Evolutionary conservation across 2,888 invertebrate species (phyloP).

Genomic region (Dryobota labecula): DNA sequence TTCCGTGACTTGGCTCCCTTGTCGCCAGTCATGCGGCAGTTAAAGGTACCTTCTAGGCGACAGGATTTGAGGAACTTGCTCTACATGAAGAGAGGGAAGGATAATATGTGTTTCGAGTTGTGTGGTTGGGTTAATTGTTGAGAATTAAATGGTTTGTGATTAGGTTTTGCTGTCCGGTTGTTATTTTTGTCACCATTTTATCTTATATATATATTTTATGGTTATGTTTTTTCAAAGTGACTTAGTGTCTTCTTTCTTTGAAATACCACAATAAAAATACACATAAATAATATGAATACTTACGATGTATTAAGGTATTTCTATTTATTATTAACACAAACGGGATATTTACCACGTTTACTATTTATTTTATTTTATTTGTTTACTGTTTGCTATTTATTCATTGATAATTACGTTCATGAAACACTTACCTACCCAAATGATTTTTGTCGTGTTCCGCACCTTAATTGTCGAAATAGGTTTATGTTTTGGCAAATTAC

Average conservation of each 20-base stretch:
- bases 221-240: not conserved
- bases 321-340: no score
- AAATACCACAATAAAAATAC: no score
- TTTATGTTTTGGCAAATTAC: not conserved
- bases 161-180: not conserved
- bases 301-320: no score
- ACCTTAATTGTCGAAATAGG: not conserved
- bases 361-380: no score
- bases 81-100: constrained; percentile 43
- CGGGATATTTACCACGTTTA: no score
- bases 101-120: constrained; percentile 16
- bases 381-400: not conserved
- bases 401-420: not conserved
- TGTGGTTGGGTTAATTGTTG: not conserved
- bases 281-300: no score
- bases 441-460: not conserved
- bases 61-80: constrained; percentile 43
- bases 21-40: constrained; percentile 66
- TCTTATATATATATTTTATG: no score
- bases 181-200: not conserved
- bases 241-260: not conserved
- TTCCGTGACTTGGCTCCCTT: constrained; percentile 30
- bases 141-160: not conserved
- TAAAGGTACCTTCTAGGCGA: constrained; percentile 47
- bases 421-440: not conserved